Evolutionary conservation across 2,797 vertebrate species (phyloP), one percentile per base, ranked within the genome.

Genomic region (Danio choprae): DNA sequence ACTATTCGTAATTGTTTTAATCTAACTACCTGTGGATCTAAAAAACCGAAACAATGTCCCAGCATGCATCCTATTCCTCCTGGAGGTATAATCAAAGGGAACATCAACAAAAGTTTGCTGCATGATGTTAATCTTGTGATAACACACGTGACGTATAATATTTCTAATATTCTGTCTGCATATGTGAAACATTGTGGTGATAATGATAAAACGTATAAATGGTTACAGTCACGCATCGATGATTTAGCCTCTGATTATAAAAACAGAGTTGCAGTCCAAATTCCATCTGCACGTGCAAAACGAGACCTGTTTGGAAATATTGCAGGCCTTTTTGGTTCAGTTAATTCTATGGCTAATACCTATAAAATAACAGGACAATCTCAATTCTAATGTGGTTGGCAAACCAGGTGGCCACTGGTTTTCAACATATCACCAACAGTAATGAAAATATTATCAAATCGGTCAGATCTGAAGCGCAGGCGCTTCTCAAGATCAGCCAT

Each of bases 61-160:
- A 50, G 70, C 15, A 13, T 64, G 7, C 9, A 64, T 4, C 15
- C 60, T 11, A 16, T 9, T 2, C 60, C 60, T 41, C 36, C 60
- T 43, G 36, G 60, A 3, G 60, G 60, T 3, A 1, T 69, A 4
- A 59, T 76, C 62, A 29, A 77, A 64, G 38, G 60, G 40, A 72
- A 78, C 15, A 7, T 67, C 3, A 73, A 67, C 12, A 77, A 82
- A 11, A 77, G 67, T 51, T 3, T 82, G 4, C 55, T 82, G 36
- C 80, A 76, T 53, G 56, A 81, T 62, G 29, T 70, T 0, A 62
- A 51, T 41, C 9, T 82, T 1, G 12, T 72, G 4, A 78, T 67
- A 74, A 59, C 55, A 0, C 58, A 77, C 41, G 41, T 75, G 0
- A 60, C 56, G 3, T 71, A 72, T 13, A 77, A 77, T 44, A 64